Conservation (phyloP, 2,888 invertebrate genomes). For the Sepioteuthis lessoniana region DNA sequence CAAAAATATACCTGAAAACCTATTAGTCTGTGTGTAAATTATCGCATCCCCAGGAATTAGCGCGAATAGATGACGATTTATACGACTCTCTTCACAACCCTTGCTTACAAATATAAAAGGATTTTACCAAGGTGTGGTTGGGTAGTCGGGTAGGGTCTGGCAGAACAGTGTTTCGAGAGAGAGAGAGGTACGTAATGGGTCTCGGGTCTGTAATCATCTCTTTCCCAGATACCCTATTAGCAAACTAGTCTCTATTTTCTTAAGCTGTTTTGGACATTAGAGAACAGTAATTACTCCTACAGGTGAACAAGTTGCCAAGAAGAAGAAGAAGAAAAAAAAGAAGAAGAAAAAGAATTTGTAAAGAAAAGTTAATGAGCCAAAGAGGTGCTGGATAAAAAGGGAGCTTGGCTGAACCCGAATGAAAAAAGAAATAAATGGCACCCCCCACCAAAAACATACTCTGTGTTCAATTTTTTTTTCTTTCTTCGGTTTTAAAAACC, state of each 20-base stretch:
- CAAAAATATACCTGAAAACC: no score
- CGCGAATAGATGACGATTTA: no score
- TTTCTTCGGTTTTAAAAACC: background rate
- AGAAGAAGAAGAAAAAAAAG: background rate
- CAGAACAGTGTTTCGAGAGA: background rate
- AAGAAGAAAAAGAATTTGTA: background rate
- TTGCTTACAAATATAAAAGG: no score
- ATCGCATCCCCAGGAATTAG: no score
- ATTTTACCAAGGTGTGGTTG: background rate
- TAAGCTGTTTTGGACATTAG: background rate
- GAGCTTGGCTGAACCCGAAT: background rate
- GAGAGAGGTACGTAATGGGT: background rate
- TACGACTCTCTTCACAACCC: no score
- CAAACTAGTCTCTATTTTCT: background rate
- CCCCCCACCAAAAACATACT: background rate
- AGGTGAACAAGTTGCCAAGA: background rate
- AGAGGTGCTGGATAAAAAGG: background rate
- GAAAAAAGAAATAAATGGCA: background rate
- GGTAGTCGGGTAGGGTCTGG: background rate
- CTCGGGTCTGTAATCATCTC: background rate
- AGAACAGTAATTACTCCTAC: background rate
- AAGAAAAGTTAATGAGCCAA: background rate
- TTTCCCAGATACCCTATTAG: conserved; percentile 12
- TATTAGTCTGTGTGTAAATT: no score
- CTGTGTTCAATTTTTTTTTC: background rate